phyloP scores from a whole-genome alignment of 1,140 invertebrate species.

The Drosophila suzukii region DNA sequence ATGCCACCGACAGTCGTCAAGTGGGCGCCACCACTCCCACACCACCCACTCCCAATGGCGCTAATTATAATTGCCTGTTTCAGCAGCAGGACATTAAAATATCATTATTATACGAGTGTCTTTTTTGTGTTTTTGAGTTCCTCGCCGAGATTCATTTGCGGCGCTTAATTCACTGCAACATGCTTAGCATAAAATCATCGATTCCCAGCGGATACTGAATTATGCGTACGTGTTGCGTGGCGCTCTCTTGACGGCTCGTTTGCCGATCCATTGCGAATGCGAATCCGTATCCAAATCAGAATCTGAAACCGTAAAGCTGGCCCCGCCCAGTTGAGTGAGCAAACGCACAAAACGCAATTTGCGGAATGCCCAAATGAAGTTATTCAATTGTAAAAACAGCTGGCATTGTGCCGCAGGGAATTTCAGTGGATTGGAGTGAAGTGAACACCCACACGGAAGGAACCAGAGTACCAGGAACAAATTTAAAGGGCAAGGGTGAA shows the following conservation, averaged over 20 bases:
- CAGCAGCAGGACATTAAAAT: constrained; percentile 38
- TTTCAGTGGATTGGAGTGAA: constrained; percentile 31
- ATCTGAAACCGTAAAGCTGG: not conserved
- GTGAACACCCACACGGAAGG: constrained; percentile 13
- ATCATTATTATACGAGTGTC: constrained; percentile 30
- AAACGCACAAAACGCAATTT: constrained; percentile 60
- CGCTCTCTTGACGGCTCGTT: constrained; percentile 23
- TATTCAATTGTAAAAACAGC: constrained; percentile 80
- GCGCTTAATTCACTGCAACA: constrained; percentile 33
- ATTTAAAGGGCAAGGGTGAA: constrained; percentile 9
- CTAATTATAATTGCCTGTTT: constrained; percentile 62
- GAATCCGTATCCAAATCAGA: not conserved
- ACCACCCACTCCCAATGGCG: constrained; percentile 14
- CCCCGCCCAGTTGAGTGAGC: constrained; percentile 39
- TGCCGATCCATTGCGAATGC: constrained; percentile 37
- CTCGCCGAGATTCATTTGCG: constrained; percentile 20
- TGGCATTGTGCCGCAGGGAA: constrained; percentile 67
- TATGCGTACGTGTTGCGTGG: constrained; percentile 40
- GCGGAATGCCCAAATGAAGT: constrained; percentile 74
- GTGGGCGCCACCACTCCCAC: not conserved
- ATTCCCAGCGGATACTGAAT: constrained; percentile 41
- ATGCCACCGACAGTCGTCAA: constrained; percentile 48
- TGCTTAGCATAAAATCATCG: constrained; percentile 54
- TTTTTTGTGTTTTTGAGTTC: constrained; percentile 2
- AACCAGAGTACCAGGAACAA: not conserved